phyloP scores from a whole-genome alignment of 2,888 invertebrate species.

The Lasioglossum lativentre region DNA sequence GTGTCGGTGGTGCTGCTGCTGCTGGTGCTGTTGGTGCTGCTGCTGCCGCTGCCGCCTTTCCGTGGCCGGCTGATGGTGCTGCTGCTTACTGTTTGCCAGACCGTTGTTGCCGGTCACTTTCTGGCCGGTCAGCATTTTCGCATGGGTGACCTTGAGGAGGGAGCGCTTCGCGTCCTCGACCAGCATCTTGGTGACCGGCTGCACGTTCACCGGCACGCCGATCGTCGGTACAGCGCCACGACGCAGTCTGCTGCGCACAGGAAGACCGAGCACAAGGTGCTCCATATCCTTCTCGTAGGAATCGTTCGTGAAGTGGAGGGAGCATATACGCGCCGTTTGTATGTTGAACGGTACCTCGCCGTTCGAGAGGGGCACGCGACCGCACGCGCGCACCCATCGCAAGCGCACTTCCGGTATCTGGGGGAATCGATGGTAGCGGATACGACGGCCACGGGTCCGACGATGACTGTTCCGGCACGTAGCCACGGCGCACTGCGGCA shows the following conservation, averaged over 20 bases:
- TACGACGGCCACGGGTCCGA: constrained; percentile 86
- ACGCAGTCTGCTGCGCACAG: constrained; percentile 85
- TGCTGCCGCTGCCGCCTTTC: constrained; percentile 54
- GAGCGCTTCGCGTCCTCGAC: constrained; percentile 77
- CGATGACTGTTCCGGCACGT: constrained; percentile 87
- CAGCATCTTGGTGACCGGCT: constrained; percentile 83
- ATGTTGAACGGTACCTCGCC: constrained; percentile 85
- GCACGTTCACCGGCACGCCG: constrained; percentile 82
- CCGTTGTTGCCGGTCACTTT: constrained; percentile 60
- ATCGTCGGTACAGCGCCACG: constrained; percentile 86
- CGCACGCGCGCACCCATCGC: constrained; percentile 86
- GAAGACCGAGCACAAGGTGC: constrained; percentile 86
- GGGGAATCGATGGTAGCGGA: constrained; percentile 87
- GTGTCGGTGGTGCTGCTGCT: constrained; percentile 57
- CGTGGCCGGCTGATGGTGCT: constrained; percentile 55
- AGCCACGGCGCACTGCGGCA: constrained; percentile 87
- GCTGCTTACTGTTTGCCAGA: constrained; percentile 49
- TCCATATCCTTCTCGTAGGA: constrained; percentile 87
- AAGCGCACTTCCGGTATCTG: constrained; percentile 86
- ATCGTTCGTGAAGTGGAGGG: constrained; percentile 85
- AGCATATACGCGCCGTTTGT: constrained; percentile 86
- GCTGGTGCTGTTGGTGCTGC: constrained; percentile 29
- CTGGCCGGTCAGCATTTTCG: constrained; percentile 70
- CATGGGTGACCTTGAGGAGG: constrained; percentile 80
- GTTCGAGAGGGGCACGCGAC: constrained; percentile 84